Base-by-base conservation (phyloP, 2,888 invertebrate genomes). In the Drosophila affinis region DNA sequence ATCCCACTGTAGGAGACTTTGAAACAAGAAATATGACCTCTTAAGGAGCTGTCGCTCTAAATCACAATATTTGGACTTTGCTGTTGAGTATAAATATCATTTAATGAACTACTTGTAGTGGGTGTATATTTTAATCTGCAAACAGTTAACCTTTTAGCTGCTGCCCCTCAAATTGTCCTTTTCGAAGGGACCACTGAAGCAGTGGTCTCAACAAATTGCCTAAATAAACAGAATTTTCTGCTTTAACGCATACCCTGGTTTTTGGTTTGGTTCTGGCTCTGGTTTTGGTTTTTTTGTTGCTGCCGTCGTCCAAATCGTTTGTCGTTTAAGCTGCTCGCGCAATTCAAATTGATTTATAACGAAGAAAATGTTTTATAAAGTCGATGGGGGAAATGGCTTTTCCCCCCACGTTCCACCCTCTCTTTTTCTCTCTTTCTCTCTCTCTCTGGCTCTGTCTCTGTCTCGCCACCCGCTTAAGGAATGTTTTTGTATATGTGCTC, bases 311-410 rank as follows among this genome's bases (percentile, higher is more conserved):
- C 62, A 51, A 68, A 72, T 62, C 62, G 67, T 58, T 60, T 69
- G 74, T 56, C 75, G 61, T 52, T 80, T 69, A 62, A 72, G 76
- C 64, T 75, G 61, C 56, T 60, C 64, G 75, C 75, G 64, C 74
- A 70, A 76, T 70, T 80, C 68, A 78, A 79, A 79, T 79, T 79
- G 79, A 79, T 79, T 79, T 79, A 80, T 74, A 72, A 74, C 70
- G 62, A 49, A 61, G 73, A 79, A 68, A 75, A 56, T 69, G 52
- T 73, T 75, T 72, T 59, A 65, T 64, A 67, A 51, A 76, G 73
- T 69, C 65, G 59, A 55, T 62, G 54, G 47, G 63, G 65, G 49
- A 57, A 63, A 62, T 55, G 59, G 60, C 53, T 14, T 39, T 39
- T 39, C n/a, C n/a, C 39, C n/a, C 14, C 39, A 39, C 39, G 39